These are phyloP conservation scores for Hemicrepidius hirtus DNA, from an alignment of 2,888 invertebrate species.

Conservation along the genomic window DNA sequence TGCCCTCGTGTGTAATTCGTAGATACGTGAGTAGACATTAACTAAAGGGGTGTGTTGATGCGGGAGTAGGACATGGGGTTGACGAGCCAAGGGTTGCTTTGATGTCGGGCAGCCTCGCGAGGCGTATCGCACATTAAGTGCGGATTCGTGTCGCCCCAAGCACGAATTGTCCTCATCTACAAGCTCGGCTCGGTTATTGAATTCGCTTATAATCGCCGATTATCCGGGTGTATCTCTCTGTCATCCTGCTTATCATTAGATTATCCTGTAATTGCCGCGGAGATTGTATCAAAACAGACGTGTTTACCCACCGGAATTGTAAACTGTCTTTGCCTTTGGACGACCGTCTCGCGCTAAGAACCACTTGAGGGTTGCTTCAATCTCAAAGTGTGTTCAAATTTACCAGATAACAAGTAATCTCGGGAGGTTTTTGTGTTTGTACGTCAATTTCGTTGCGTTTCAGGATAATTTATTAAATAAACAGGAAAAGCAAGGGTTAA, in stretches of 20 bases:
- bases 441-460: too few species aligned
- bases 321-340: constrained; percentile 19
- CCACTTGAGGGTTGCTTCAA: not conserved
- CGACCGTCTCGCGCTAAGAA: not conserved
- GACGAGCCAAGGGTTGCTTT: constrained; percentile 57
- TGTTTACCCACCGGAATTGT: constrained; percentile 28
- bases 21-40: constrained; percentile 55
- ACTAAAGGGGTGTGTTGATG: constrained; percentile 45
- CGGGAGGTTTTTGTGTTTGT: too few species aligned
- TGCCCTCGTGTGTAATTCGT: constrained; percentile 47
- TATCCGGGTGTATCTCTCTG: constrained; percentile 35
- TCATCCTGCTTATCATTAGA: constrained; percentile 38
- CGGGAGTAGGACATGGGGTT: constrained; percentile 45
- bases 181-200: constrained; percentile 58
- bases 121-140: constrained; percentile 60
- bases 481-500: too few species aligned
- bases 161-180: constrained; percentile 60
- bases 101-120: constrained; percentile 59
- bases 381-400: too few species aligned
- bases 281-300: constrained; percentile 30
- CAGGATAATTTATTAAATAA: too few species aligned
- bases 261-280: constrained; percentile 31
- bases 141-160: constrained; percentile 60
- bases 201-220: constrained; percentile 57
- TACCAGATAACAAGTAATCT: too few species aligned